phyloP scores from a whole-genome alignment of 2,113 vertebrate genomes.

The Nematolebias whitei region DNA sequence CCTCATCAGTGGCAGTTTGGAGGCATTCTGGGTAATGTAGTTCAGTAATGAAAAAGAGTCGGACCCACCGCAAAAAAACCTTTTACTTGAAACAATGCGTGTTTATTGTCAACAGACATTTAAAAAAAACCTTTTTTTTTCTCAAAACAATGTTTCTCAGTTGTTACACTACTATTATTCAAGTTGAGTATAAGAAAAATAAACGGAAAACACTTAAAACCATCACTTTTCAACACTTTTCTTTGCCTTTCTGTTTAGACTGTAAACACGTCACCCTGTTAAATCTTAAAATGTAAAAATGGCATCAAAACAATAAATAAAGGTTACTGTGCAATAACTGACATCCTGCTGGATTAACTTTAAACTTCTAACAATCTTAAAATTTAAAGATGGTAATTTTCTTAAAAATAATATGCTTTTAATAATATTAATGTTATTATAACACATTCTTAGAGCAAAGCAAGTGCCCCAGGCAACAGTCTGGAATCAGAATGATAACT shows the following conservation, averaged over 20 bases:
- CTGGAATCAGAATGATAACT: constrained; percentile 74
- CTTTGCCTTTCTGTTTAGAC: constrained; percentile 52
- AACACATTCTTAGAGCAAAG: constrained; percentile 80
- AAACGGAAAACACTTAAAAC: constrained; percentile 70
- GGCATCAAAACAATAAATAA: constrained; percentile 81
- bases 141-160: constrained; percentile 69
- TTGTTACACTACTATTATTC: constrained; percentile 72
- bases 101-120: constrained; percentile 83
- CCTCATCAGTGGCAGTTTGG: constrained; percentile 35
- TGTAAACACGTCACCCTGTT: constrained; percentile 17
- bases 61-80: neutral
- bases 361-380: constrained; percentile 70
- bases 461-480: constrained; percentile 72
- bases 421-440: constrained; percentile 75
- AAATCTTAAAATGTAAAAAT: constrained; percentile 79
- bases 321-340: constrained; percentile 77
- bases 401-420: constrained; percentile 64
- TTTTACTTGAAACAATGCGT: constrained; percentile 69
- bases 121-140: constrained; percentile 66
- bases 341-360: constrained; percentile 75
- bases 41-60: neutral
- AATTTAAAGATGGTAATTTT: constrained; percentile 48
- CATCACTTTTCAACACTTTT: constrained; percentile 56
- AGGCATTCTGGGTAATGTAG: constrained; percentile 68
- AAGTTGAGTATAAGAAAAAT: constrained; percentile 66